A percentile compares a stretch with the other conserved stretches of the same genome.
Evolutionary conservation across 2,113 vertebrate species (phyloP).

Genomic region (Panthera uncia): DNA sequence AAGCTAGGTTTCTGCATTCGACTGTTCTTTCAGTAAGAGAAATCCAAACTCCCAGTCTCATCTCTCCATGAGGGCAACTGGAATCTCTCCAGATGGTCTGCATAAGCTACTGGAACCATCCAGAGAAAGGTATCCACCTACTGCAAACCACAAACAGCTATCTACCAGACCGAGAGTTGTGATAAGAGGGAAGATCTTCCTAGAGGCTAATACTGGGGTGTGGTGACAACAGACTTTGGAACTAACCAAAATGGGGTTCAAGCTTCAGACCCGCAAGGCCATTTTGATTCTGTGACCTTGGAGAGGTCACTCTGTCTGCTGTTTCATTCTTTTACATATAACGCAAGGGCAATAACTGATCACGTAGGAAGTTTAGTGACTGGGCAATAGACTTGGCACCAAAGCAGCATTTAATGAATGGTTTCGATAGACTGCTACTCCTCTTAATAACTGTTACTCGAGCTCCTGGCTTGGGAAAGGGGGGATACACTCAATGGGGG

Average conservation of each 20-base stretch:
- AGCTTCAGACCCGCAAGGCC: background rate
- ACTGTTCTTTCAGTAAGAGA: background rate
- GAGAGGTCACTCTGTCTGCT: background rate
- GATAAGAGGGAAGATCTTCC: background rate
- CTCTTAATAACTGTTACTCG: background rate
- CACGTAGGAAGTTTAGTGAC: background rate
- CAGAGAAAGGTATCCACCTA: background rate
- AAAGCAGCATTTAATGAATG: background rate
- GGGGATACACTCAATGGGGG: background rate
- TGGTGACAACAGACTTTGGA: background rate
- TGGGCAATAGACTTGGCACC: background rate
- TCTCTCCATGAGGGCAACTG: background rate
- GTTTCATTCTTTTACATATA: background rate
- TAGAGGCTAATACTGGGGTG: too few species aligned
- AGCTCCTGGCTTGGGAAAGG: background rate
- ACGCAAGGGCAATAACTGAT: background rate
- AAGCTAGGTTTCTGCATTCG: constrained; percentile 41
- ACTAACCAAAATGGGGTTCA: background rate
- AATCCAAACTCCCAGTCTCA: background rate
- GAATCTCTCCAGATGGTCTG: background rate
- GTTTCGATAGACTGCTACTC: background rate
- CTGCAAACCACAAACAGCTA: background rate
- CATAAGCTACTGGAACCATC: background rate
- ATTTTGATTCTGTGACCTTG: background rate
- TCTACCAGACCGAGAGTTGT: background rate